These are phyloP conservation scores for Tragelaphus buxtoni DNA, from an alignment of 2,113 vertebrate genomes.

Conservation along the genomic window DNA sequence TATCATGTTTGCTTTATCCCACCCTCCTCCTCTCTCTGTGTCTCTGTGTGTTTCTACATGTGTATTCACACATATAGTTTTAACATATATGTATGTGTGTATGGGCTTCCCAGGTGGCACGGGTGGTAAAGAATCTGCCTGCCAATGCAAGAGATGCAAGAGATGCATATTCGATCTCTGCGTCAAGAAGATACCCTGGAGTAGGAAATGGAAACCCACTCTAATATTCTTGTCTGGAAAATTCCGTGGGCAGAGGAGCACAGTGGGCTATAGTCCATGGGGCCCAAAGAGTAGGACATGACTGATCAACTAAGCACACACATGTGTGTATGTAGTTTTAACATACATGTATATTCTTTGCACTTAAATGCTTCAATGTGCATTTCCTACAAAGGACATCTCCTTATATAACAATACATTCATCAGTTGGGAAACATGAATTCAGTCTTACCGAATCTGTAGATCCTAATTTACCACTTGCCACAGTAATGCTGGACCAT, in stretches of 20 bases:
- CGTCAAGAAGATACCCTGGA: fast-evolving
- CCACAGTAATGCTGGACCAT: fast-evolving
- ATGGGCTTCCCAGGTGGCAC: background rate
- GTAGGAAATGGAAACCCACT: background rate
- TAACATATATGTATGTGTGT: background rate
- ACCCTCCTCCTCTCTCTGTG: background rate
- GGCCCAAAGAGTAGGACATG: background rate
- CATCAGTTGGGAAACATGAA: background rate
- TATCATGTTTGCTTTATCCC: background rate
- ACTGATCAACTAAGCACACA: background rate
- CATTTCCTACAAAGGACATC: background rate
- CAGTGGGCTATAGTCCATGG: background rate
- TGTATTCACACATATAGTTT: background rate
- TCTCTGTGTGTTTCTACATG: background rate
- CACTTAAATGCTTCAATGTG: background rate
- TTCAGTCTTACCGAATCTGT: background rate
- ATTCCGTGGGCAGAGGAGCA: background rate
- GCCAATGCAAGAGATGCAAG: background rate
- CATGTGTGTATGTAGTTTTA: background rate
- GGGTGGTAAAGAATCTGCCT: background rate
- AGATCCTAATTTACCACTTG: background rate
- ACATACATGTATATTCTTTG: background rate
- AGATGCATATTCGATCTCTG: background rate
- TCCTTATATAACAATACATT: background rate
- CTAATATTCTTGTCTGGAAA: background rate